Percentiles rank a stretch among this genome's conserved stretches.
Evolutionary conservation across 2,113 vertebrate genomes (phyloP).

Genomic region (Nothobranchius kuhntae): DNA sequence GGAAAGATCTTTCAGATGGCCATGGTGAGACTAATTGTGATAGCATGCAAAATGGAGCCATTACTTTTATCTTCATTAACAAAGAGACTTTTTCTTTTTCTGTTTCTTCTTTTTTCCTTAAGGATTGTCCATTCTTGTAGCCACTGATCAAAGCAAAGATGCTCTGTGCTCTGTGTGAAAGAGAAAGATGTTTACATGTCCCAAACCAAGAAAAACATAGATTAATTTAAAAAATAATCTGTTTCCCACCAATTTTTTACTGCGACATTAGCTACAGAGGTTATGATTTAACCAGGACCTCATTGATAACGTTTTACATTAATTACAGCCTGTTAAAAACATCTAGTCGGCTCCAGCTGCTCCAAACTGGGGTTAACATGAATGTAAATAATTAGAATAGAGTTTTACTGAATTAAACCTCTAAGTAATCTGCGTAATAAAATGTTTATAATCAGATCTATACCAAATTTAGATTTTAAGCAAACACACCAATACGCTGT

Average conservation of each 20-base stretch:
- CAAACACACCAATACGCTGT: slow-evolving; percentile 7
- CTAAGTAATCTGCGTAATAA: not conserved
- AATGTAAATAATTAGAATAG: not conserved
- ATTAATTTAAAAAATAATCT: slow-evolving; percentile 1
- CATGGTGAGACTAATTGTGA: slow-evolving; percentile 76
- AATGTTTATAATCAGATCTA: not conserved
- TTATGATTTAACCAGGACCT: not conserved
- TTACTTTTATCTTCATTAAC: slow-evolving; percentile 77
- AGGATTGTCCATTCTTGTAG: slow-evolving; percentile 44
- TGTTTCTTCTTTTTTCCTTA: slow-evolving; percentile 17
- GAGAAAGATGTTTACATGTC: slow-evolving; percentile 21
- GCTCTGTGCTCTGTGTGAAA: slow-evolving; percentile 41
- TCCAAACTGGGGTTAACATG: not conserved
- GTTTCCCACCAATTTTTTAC: not conserved
- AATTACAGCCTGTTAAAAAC: slow-evolving; percentile 1
- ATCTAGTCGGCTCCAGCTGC: not conserved
- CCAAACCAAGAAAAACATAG: slow-evolving; percentile 6
- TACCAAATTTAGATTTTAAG: not conserved
- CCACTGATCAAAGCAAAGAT: slow-evolving; percentile 47
- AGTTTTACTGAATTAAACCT: slow-evolving; percentile 4
- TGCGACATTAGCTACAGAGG: not conserved
- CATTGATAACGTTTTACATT: not conserved
- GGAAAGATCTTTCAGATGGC: slow-evolving; percentile 66
- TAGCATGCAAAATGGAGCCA: slow-evolving; percentile 76
- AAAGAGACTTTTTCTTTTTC: slow-evolving; percentile 74